Evolutionary conservation across 2,797 vertebrate genomes (phyloP).

Genomic region (Delichon dasypus): DNA sequence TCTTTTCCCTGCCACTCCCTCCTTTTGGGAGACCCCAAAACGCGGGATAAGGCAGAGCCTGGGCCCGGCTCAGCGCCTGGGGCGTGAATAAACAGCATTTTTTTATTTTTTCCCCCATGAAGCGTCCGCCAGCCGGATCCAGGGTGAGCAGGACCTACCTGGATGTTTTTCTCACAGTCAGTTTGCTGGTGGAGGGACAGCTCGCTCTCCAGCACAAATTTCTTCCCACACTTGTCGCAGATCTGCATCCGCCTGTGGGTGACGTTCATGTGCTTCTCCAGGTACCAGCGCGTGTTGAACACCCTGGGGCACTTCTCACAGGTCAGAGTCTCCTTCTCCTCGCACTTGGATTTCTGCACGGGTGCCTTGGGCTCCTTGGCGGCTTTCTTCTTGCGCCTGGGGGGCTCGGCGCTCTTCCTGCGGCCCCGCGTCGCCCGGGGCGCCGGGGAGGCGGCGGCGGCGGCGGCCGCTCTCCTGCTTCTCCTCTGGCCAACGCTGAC

Average conservation of each 20-base stretch:
- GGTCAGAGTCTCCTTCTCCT: constrained; percentile 94
- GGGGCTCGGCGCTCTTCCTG: constrained; percentile 82
- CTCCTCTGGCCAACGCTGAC: constrained; percentile 78
- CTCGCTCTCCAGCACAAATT: constrained; percentile 98
- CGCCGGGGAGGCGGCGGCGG: constrained; percentile 77
- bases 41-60: rapidly evolving
- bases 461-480: constrained; percentile 77
- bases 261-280: constrained; percentile 99
- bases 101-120: constrained; percentile 51
- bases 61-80: rapidly evolving
- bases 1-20: background rate
- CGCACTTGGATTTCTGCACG: constrained; percentile 82
- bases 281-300: constrained; percentile 98
- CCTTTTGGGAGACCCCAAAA: background rate
- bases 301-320: constrained; percentile 98
- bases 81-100: background rate
- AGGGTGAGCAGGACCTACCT: constrained; percentile 83
- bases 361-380: constrained; percentile 77
- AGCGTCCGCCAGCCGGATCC: constrained; percentile 6
- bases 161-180: constrained; percentile 99
- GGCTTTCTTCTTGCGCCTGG: constrained; percentile 84
- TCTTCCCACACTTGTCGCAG: constrained; percentile 96
- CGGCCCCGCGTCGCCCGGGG: constrained; percentile 81
- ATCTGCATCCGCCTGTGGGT: constrained; percentile 98
- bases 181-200: constrained; percentile 99